A percentile compares a stretch with the other conserved stretches of the same genome.
These are phyloP conservation scores for Plagodis dolabraria DNA, from an alignment of 2,888 invertebrate genomes.

Conservation along the genomic window DNA sequence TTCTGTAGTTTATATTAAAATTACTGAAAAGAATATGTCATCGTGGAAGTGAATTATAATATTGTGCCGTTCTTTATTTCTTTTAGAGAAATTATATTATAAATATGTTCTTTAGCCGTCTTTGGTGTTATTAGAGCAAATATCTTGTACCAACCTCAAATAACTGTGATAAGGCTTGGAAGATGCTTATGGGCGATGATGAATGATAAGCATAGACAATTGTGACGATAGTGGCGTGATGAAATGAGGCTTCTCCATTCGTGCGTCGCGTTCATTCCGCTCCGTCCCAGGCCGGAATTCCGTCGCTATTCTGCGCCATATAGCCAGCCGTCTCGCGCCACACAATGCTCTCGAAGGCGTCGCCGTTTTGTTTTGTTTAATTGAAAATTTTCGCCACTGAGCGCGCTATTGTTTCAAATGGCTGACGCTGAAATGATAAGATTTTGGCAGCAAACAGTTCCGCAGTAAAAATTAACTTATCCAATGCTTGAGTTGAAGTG, in stretches of 20 bases:
- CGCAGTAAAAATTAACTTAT: background rate
- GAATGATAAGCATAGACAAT: too few relatives aligned
- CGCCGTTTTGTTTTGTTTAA: constrained; percentile 74
- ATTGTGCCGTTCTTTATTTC: too few relatives aligned
- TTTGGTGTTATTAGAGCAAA: too few relatives aligned
- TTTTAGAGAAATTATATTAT: too few relatives aligned
- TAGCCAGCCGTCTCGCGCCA: constrained; percentile 55
- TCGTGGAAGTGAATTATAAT: too few relatives aligned
- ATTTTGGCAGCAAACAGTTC: background rate
- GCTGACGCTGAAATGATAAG: constrained; percentile 33
- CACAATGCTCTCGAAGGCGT: constrained; percentile 59
- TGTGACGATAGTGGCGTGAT: constrained; percentile 23
- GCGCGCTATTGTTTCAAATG: constrained; percentile 61
- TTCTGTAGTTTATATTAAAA: too few relatives aligned
- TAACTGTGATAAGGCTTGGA: too few relatives aligned
- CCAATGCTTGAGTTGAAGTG: too few relatives aligned
- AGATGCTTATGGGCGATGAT: too few relatives aligned
- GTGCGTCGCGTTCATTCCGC: constrained; percentile 46
- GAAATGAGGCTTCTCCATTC: constrained; percentile 57
- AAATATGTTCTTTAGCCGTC: too few relatives aligned
- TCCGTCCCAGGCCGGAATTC: constrained; percentile 59
- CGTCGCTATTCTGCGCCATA: constrained; percentile 58
- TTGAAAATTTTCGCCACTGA: constrained; percentile 76
- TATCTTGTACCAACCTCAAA: too few relatives aligned
- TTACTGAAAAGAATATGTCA: too few relatives aligned